Evolutionary conservation across 2,113 vertebrate species (phyloP).

Genomic region (Spheniscus mendiculus): DNA sequence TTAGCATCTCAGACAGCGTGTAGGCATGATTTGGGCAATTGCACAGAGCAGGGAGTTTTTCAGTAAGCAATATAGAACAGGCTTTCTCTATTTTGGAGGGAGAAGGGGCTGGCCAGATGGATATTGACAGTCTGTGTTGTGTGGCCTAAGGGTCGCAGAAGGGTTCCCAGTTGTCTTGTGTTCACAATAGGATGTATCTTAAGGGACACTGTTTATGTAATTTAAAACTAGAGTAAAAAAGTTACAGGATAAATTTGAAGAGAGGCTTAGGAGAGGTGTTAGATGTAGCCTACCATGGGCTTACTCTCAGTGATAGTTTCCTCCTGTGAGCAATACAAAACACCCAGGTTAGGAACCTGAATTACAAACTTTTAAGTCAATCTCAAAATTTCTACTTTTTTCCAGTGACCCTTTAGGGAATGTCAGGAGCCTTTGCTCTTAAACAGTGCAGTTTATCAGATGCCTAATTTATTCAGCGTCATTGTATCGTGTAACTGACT

Average conservation of each 20-base stretch:
- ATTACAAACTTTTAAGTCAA: not conserved
- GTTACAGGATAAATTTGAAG: not conserved
- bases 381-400: not conserved
- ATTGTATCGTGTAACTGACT: not conserved
- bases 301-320: not conserved
- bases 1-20: not conserved
- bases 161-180: not conserved
- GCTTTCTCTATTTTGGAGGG: not conserved
- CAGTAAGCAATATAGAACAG: not conserved
- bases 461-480: not conserved
- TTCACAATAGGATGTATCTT: not conserved
- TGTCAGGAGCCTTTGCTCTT: not conserved
- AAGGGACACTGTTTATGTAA: not conserved
- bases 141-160: slow-evolving; percentile 14
- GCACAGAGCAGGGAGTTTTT: not conserved
- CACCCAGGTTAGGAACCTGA: not conserved
- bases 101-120: not conserved
- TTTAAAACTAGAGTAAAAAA: not conserved
- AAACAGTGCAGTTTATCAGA: not conserved
- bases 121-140: not conserved
- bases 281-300: not conserved
- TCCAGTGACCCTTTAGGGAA: not conserved
- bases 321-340: not conserved
- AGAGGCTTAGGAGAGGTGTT: not conserved
- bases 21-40: not conserved